A percentile compares a stretch with the other conserved stretches of the same genome.
phyloP scores from a whole-genome alignment of 92 coral and sea anemone genomes.

The Epizoanthus fatuus region DNA sequence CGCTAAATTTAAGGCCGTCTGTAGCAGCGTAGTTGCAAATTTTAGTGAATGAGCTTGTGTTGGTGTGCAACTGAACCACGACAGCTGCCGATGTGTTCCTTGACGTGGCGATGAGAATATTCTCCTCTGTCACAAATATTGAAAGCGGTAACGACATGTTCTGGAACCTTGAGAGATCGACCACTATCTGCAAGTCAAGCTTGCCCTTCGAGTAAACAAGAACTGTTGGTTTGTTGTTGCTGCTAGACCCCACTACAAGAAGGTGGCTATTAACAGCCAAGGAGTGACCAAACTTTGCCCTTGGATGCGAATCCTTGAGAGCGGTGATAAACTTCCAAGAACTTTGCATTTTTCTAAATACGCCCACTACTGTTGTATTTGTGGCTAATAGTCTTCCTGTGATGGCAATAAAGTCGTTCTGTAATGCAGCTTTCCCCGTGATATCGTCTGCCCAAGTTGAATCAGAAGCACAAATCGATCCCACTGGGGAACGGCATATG shows the following conservation, averaged over 20 bases:
- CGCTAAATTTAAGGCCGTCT: slow-evolving; percentile 33
- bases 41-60: slow-evolving; percentile 31
- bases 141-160: slow-evolving; percentile 59
- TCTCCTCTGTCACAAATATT: slow-evolving; percentile 66
- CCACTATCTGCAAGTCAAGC: slow-evolving; percentile 25
- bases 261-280: slow-evolving; percentile 59
- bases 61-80: slow-evolving; percentile 61
- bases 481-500: slow-evolving; percentile 12
- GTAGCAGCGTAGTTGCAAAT: slow-evolving; percentile 48
- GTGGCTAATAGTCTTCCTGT: slow-evolving; percentile 64
- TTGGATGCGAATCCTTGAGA: slow-evolving; percentile 59
- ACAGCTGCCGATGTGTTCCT: slow-evolving; percentile 47
- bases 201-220: slow-evolving; percentile 65
- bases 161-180: slow-evolving; percentile 52
- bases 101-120: slow-evolving; percentile 76
- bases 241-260: slow-evolving; percentile 68
- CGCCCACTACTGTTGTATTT: slow-evolving; percentile 73
- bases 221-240: slow-evolving; percentile 41
- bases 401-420: slow-evolving; percentile 61
- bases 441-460: slow-evolving; percentile 80
- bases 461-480: slow-evolving; percentile 51
- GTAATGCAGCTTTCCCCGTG: slow-evolving; percentile 58
- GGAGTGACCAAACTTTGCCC: slow-evolving; percentile 69
- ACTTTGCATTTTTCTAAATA: slow-evolving; percentile 65
- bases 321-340: slow-evolving; percentile 67